Evolutionary conservation across 30 jellyfish, hydroid and myxozoan species (phyloP).

Genomic region (Aurelia sp.): DNA sequence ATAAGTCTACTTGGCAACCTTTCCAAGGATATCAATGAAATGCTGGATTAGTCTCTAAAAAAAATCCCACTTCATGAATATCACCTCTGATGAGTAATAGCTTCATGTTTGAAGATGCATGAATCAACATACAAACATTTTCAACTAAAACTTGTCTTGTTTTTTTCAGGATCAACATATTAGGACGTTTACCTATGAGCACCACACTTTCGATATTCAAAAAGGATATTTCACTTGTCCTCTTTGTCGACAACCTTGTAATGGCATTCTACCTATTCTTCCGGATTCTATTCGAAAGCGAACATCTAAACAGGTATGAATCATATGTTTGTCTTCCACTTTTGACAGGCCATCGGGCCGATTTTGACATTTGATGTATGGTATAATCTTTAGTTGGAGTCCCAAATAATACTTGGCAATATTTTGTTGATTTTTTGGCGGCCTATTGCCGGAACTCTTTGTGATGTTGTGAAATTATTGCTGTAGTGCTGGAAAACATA

Average conservation of each 20-base stretch:
- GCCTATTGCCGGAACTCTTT: no score
- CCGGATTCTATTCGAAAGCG: conserved; percentile 64
- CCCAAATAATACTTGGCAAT: no score
- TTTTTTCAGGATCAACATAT: conserved; percentile 73
- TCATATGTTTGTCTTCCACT: not conserved
- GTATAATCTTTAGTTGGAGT: no score
- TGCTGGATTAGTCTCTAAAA: no score
- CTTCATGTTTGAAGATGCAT: not conserved
- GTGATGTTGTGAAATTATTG: no score
- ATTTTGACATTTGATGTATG: no score
- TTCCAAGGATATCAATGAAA: no score
- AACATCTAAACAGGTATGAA: conserved; percentile 16
- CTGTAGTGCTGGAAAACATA: no score
- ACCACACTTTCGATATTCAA: conserved; percentile 48
- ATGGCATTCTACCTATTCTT: conserved; percentile 84
- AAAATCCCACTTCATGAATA: no score
- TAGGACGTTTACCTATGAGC: conserved; percentile 27
- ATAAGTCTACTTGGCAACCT: no score
- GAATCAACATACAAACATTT: not conserved
- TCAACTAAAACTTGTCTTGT: not conserved
- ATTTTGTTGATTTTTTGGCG: no score
- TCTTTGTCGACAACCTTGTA: conserved; percentile 88
- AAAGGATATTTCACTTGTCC: conserved; percentile 93
- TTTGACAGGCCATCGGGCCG: not conserved
- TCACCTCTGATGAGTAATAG: not conserved